These are phyloP conservation scores for Plutomurus gul DNA, from an alignment of 1,140 invertebrate species.

Conservation along the genomic window DNA sequence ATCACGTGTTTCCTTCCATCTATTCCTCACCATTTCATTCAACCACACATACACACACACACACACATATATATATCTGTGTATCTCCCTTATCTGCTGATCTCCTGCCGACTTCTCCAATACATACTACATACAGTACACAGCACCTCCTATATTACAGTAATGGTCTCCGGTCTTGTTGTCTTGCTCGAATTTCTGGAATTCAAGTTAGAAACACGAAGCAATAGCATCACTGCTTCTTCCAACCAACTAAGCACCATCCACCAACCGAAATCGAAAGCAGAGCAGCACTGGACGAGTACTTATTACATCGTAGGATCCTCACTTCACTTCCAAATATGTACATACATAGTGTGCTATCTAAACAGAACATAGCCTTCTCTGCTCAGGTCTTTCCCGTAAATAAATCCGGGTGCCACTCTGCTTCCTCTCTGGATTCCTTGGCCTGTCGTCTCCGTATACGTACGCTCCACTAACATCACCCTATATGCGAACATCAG, in stretches of 20 bases:
- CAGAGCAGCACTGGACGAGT: background rate
- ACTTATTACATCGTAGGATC: conserved; percentile 2
- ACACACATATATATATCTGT: no score
- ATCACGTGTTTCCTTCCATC: conserved; percentile 23
- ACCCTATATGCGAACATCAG: background rate
- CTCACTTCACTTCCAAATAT: background rate
- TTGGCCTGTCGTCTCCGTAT: background rate
- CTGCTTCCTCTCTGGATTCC: background rate
- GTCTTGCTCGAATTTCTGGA: no score
- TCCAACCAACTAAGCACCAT: background rate
- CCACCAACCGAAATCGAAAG: no score
- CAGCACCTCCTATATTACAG: no score
- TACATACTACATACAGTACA: no score
- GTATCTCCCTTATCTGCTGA: no score
- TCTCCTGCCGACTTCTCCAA: no score
- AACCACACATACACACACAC: background rate
- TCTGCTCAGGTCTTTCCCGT: background rate
- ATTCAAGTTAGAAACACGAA: no score
- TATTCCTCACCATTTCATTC: background rate
- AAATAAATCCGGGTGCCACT: conserved; percentile 31
- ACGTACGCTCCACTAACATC: background rate
- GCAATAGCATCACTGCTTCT: no score
- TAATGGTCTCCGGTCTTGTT: no score
- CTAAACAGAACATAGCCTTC: no score
- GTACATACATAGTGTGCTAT: background rate